Conservation (phyloP, 2,797 vertebrate genomes). For the Eidolon dupreanum region DNA sequence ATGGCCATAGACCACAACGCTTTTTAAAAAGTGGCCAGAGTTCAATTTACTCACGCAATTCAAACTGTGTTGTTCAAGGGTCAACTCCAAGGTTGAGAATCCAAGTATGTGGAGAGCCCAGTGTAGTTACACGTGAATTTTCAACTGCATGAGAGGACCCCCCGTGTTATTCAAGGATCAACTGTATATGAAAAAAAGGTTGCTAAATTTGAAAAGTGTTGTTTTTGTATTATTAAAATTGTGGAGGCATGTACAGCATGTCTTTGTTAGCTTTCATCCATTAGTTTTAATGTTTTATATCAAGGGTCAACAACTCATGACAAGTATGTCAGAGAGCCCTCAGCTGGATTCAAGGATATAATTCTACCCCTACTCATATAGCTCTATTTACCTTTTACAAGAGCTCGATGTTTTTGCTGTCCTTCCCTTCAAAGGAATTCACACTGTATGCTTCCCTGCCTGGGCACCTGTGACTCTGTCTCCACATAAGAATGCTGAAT, state of each 20-base stretch:
- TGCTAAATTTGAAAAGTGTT: not conserved
- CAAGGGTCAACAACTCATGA: not conserved
- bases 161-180: not conserved
- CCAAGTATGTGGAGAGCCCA: not conserved
- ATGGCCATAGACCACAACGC: no score
- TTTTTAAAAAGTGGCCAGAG: not conserved
- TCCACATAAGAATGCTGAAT: not conserved
- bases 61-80: not conserved
- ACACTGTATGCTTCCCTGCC: not conserved
- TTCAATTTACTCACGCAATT: not conserved
- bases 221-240: not conserved
- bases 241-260: not conserved
- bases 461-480: not conserved
- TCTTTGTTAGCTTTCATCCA: not conserved
- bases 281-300: constrained; percentile 23
- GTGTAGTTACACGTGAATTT: not conserved
- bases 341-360: not conserved
- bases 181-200: not conserved
- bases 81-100: not conserved
- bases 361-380: not conserved
- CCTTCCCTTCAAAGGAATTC: not conserved
- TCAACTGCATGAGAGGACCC: not conserved
- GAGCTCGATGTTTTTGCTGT: not conserved
- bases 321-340: not conserved
- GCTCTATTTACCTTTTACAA: not conserved